A percentile compares a stretch with the other conserved stretches of the same genome.
Conservation (phyloP, 2,888 invertebrate species). For the Achlya flavicornis region DNA sequence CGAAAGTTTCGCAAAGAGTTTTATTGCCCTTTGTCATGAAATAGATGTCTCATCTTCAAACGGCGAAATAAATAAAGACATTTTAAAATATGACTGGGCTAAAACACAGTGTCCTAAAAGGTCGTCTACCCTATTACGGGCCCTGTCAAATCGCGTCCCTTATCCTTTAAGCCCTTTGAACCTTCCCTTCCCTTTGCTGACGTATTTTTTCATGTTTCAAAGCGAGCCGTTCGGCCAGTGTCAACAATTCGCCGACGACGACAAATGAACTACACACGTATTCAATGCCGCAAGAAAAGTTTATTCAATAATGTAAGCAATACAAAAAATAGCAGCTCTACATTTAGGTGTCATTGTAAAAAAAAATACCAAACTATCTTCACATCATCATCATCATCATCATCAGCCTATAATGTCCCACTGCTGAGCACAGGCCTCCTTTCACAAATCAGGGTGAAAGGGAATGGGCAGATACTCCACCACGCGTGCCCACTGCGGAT, state of each 20-base stretch:
- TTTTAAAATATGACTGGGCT: constrained; percentile 7
- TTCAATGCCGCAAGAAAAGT: constrained; percentile 15
- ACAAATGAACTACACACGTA: constrained; percentile 24
- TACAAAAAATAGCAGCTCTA: not conserved
- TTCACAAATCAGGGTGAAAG: no score
- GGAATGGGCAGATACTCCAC: no score
- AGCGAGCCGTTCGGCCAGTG: constrained; percentile 21
- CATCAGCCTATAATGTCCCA: no score
- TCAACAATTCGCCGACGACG: constrained; percentile 33
- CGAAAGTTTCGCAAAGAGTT: not conserved
- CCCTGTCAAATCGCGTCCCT: constrained; percentile 41
- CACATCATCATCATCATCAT: no score
- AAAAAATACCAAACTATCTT: no score
- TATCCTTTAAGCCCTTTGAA: constrained; percentile 37
- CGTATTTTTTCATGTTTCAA: constrained; percentile 40
- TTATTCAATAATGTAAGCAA: not conserved
- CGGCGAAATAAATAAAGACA: constrained; percentile 4
- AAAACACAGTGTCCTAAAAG: constrained; percentile 17
- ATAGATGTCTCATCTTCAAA: constrained; percentile 6
- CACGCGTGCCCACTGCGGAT: no score
- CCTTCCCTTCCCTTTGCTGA: constrained; percentile 39
- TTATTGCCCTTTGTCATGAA: constrained; percentile 7
- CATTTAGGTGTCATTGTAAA: not conserved
- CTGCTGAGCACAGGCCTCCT: no score
- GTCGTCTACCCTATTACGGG: constrained; percentile 40